These are phyloP conservation scores for Chiroxiphia lanceolata DNA, from an alignment of 2,797 vertebrate genomes.

Conservation along the genomic window DNA sequence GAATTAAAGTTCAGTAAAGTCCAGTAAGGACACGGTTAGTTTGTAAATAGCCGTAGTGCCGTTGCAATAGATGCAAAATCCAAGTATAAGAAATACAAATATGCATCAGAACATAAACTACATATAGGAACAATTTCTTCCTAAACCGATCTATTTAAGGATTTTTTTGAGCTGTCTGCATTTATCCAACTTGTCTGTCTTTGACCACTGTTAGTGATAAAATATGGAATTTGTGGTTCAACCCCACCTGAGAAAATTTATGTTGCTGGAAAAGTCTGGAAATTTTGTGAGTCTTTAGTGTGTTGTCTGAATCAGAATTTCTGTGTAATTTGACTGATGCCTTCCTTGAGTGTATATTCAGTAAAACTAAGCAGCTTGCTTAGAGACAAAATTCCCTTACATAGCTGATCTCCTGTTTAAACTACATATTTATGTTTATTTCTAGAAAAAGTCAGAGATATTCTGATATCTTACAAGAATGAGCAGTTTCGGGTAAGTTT, in stretches of 20 bases:
- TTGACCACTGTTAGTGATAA: background rate
- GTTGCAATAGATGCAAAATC: background rate
- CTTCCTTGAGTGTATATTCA: background rate
- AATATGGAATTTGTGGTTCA: background rate
- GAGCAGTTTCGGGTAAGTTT: slow-evolving; percentile 85
- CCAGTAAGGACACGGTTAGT: background rate
- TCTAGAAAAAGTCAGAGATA: slow-evolving; percentile 81
- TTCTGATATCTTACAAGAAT: slow-evolving; percentile 87
- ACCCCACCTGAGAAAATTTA: background rate
- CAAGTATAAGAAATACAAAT: background rate
- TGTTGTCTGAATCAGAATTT: background rate
- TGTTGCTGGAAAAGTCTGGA: background rate
- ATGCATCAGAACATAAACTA: background rate
- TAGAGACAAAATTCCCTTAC: background rate
- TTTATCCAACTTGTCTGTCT: background rate
- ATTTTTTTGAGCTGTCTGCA: background rate
- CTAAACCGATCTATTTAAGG: background rate
- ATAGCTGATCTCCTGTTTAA: background rate
- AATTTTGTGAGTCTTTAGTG: background rate
- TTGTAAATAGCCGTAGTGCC: background rate
- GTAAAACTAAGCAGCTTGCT: background rate
- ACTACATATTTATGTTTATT: background rate
- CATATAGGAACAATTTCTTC: background rate
- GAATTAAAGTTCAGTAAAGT: background rate
- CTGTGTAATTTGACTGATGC: background rate